Conservation (phyloP, 2,797 vertebrate genomes). For the Scleropages formosus region DNA sequence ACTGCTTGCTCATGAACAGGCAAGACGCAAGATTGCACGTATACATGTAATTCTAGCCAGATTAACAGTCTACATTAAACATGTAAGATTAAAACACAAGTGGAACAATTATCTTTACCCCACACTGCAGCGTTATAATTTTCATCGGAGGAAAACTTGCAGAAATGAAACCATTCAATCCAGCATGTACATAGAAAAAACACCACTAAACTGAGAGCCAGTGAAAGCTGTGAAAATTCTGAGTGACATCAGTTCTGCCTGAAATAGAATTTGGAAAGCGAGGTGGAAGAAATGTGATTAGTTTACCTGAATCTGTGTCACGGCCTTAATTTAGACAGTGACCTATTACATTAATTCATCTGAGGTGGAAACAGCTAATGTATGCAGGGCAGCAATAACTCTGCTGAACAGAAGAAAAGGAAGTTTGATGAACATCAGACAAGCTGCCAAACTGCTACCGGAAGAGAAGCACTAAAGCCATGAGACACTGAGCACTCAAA, state of each 20-base stretch:
- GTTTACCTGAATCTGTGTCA: constrained; percentile 24
- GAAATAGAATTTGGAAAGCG: constrained; percentile 6
- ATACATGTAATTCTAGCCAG: background rate
- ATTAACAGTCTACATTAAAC: background rate
- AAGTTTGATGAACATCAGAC: constrained; percentile 32
- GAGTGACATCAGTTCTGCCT: constrained; percentile 4
- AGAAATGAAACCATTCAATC: background rate
- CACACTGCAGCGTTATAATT: background rate
- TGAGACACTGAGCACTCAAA: constrained; percentile 44
- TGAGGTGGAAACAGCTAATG: constrained; percentile 42
- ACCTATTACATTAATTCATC: constrained; percentile 39
- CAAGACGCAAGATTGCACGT: background rate
- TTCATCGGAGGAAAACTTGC: background rate
- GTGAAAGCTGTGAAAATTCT: background rate
- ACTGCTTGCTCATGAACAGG: background rate
- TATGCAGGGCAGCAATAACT: constrained; percentile 28
- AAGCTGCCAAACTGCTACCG: constrained; percentile 38
- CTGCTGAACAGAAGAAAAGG: constrained; percentile 31
- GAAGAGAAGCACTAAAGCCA: constrained; percentile 35
- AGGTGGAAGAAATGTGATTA: constrained; percentile 21
- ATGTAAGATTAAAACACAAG: background rate
- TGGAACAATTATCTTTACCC: constrained; percentile 4
- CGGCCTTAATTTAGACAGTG: constrained; percentile 26
- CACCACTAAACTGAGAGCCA: background rate
- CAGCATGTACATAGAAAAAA: constrained; percentile 1